Evolutionary conservation across 92 coral and sea anemone genomes (phyloP), one percentile per base, ranked within the genome.

Genomic region (Palythoa grandiflora): DNA sequence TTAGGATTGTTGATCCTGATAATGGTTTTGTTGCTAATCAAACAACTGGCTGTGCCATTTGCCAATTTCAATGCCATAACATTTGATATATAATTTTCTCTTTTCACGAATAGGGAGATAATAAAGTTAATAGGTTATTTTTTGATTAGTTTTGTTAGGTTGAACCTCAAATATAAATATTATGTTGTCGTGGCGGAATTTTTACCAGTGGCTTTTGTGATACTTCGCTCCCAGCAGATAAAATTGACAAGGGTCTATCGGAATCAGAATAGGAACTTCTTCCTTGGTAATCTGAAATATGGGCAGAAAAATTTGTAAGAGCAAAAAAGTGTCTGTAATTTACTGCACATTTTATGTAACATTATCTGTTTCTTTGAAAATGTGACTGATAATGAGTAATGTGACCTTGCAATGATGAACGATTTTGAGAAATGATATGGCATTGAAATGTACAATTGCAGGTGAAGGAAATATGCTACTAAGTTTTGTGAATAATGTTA

Each of bases 161-260:
- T 28, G 65, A 20, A 68, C 11, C 13, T 70, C 75, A 70, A 13
- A 81, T 20, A 68, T 81, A 54, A 65, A 68, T 17, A 47, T 44
- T 20, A 37, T 13, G 16, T 47, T 71, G 19, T 11, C 44, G 44
- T 68, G 83, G 68, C 63, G 20, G 60, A 15, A 60, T 39, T 81
- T 81, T 81, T 57, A 81, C 86, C 60, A 81, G 48, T 48, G 86
- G 86, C 51, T 70, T 81, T 81, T 81, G 86, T 65, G 86, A 81
- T 14, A 66, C 75, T 81, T 68, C 86, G 66, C 86, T 81, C 15
- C 86, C 86, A n/a, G 86, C 86, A 10, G 86, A 81, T 20, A 81
- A 53, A 40, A 81, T 81, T 48, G 86, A 81, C 86, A 81, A 19
- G 10, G 86, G 86, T 14, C 86, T 65, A 7, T 81, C 86, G 66